Evolutionary conservation across 2,888 invertebrate genomes (phyloP), one percentile per base, ranked within the genome.

Genomic region (Xestoiulus laeticollis): DNA sequence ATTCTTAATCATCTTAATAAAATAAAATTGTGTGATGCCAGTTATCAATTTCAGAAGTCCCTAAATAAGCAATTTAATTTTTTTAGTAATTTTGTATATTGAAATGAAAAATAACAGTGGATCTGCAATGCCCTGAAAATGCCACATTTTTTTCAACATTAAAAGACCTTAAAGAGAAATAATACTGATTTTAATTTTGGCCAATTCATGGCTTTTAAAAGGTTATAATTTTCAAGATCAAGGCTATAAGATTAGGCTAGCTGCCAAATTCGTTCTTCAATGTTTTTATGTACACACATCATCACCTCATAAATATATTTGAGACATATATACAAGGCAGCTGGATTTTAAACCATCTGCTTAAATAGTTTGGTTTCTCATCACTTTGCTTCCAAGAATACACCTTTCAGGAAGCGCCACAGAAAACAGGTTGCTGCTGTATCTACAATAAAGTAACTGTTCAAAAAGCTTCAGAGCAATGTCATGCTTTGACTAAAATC

Each of bases 401-500:
- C 16, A n/a, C 59, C 59, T 59, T 59, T 22, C 59, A 4, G 59
- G 59, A 59, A 59, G 59, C 59, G 59, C 59, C 59, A 59, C 3
- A 22, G n/a, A 19, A 48, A 48, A 43, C 2, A 48, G 3, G 12
- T 48, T 48, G 48, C 16, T 48, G 48, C n/a, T n/a, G n/a, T 48
- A n/a, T 48, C 48, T 10, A 16, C 2, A 8, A 59, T 19, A 59
- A 59, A 59, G 59, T 59, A 48, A 59, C 48, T 48, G 59, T 59
- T n/a, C 59, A n/a, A n/a, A 59, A 59, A 59, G 59, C 59, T 59
- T 19, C 59, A n/a, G 59, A n/a, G n/a, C 59, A 59, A 59, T 59
- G 59, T 59, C 59, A 59, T 19, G 59, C 59, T 59, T 59, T 59
- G 59, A 22, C n/a, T 59, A 59, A n/a, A n/a, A n/a, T n/a, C 8